These are phyloP conservation scores for Oreortyx pictus DNA, from an alignment of 2,797 vertebrate genomes.

Conservation along the genomic window DNA sequence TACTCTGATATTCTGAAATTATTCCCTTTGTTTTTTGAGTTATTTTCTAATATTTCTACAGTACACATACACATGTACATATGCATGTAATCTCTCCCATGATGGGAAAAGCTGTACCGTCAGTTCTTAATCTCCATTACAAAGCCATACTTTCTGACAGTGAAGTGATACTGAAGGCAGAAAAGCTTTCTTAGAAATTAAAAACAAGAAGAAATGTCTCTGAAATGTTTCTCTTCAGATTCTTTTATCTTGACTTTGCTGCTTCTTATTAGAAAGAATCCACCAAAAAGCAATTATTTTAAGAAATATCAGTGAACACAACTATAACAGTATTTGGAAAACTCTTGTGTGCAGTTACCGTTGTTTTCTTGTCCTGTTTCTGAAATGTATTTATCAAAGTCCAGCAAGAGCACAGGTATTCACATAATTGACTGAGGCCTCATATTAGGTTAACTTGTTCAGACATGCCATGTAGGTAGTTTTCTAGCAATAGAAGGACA, in stretches of 20 bases:
- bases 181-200: rapidly evolving
- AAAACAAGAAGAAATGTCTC: rapidly evolving
- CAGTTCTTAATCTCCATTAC: background rate
- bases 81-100: background rate
- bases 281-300: background rate
- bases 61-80: too few species aligned
- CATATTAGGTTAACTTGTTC: background rate
- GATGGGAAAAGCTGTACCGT: background rate
- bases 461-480: background rate
- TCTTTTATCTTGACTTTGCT: background rate
- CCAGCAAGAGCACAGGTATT: rapidly evolving
- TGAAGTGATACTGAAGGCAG: background rate
- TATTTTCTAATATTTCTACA: background rate
- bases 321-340: background rate
- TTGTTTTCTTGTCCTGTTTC: background rate
- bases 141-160: background rate
- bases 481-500: background rate
- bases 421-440: background rate
- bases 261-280: background rate
- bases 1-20: background rate
- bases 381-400: background rate
- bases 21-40: background rate
- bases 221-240: background rate
- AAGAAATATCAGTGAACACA: background rate
- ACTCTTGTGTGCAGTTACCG: rapidly evolving